These are phyloP conservation scores for Drosophila sturtevanti DNA, from an alignment of 1,140 invertebrate species.

Conservation along the genomic window DNA sequence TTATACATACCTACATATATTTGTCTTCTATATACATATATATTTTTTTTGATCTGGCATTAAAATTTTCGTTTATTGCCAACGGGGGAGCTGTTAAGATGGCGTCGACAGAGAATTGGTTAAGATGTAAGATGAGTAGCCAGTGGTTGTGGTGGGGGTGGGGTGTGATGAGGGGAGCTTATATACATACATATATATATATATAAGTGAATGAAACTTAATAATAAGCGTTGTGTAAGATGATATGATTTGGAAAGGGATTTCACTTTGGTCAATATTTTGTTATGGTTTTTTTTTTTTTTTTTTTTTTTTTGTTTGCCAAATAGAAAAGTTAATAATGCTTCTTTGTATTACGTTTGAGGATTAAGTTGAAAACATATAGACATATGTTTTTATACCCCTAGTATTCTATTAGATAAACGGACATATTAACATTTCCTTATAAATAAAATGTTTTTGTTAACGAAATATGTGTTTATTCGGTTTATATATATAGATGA, in stretches of 20 bases:
- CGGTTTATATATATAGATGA: too few relatives aligned
- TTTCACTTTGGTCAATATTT: neutral
- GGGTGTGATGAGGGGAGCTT: neutral
- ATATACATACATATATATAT: too few relatives aligned
- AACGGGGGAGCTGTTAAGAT: slow-evolving; percentile 58
- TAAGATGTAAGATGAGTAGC: neutral
- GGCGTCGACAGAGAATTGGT: slow-evolving; percentile 30
- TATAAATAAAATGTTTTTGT: too few relatives aligned
- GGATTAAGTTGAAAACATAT: too few relatives aligned
- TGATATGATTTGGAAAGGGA: slow-evolving; percentile 26
- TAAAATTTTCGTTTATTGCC: slow-evolving; percentile 62
- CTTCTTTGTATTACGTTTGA: too few relatives aligned
- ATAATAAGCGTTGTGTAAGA: neutral
- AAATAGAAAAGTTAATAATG: too few relatives aligned
- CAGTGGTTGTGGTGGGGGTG: neutral
- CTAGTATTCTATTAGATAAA: too few relatives aligned
- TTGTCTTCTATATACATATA: neutral
- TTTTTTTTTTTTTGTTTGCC: too few relatives aligned
- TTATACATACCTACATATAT: neutral
- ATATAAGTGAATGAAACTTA: neutral
- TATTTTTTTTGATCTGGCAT: slow-evolving; percentile 23
- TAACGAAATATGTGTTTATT: too few relatives aligned
- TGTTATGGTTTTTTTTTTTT: too few relatives aligned
- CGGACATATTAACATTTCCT: too few relatives aligned
- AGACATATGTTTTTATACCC: too few relatives aligned